phyloP scores from a whole-genome alignment of 2,797 vertebrate genomes.

The Picus viridis region DNA sequence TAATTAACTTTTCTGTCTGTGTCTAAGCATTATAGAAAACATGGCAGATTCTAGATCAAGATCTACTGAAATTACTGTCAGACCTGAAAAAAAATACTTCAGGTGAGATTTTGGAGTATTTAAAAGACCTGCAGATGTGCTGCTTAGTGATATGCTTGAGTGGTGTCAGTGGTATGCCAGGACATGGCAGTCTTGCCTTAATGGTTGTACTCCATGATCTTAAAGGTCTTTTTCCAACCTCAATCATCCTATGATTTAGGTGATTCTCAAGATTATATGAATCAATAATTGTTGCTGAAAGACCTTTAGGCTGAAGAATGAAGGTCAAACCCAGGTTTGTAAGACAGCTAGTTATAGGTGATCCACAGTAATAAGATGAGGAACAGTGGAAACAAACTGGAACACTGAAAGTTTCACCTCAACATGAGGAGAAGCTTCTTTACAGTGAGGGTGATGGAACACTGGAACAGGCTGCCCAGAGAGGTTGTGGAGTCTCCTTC shows the following conservation, averaged over 20 bases:
- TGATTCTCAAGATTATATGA: not conserved
- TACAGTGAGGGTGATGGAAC: too few species aligned
- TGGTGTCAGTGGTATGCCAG: too few species aligned
- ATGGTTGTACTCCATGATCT: too few species aligned
- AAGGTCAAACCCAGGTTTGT: not conserved
- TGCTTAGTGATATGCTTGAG: not conserved
- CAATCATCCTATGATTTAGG: not conserved
- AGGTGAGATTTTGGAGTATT: not conserved
- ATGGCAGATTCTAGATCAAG: accelerated
- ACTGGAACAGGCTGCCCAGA: too few species aligned
- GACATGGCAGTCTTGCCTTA: too few species aligned
- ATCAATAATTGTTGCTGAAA: not conserved
- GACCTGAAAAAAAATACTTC: not conserved
- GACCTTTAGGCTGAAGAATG: not conserved
- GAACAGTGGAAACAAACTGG: too few species aligned
- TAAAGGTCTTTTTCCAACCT: too few species aligned
- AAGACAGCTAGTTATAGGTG: not conserved
- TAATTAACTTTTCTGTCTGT: not conserved
- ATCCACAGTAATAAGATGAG: too few species aligned
- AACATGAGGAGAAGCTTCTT: too few species aligned
- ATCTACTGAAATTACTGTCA: not conserved
- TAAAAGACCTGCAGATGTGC: not conserved
- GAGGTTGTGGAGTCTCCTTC: too few species aligned
- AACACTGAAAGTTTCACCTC: too few species aligned
- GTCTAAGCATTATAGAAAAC: not conserved